Evolutionary conservation across 2,888 invertebrate genomes (phyloP), one percentile per base, ranked within the genome.

Genomic region (Zeuzera pyrina): DNA sequence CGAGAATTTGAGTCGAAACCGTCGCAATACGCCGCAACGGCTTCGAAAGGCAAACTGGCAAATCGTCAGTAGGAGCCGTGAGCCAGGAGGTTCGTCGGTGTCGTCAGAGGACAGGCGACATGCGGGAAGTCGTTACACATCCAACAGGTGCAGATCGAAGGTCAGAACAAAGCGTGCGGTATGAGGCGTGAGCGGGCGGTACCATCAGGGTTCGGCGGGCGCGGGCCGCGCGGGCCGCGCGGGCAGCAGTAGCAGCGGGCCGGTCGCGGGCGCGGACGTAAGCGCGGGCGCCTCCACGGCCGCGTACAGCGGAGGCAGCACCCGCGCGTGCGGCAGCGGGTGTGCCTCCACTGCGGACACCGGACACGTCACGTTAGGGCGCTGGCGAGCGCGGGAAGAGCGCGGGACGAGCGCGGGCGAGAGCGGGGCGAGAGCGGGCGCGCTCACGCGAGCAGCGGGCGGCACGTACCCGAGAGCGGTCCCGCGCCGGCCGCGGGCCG

Each of bases 291-390:
- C 57, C 67, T 74, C 76, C 60, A 74, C 68, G 49, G 73, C 72
- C 56, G 77, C 76, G 72, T 65, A 77, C 67, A 76, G 74, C 67
- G 78, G 71, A 57, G 77, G 77, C 67, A 78, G 74, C 69, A 63
- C 77, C 71, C 64, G 66, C n/a, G n/a, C n/a, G 71, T 68, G 71
- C 56, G 72, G 72, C n/a, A n/a, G n/a, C n/a, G n/a, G 55, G 61
- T 52, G 66, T 53, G 66, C 65, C 68, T 74, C 77, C 67, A 56
- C 76, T 74, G 74, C 69, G 61, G 63, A 68, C 52, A 61, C 54
- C 50, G 53, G 46, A 56, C 50, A 51, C 50, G 19, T 12, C 35
- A 21, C 31, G 11, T 8, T 8, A 10, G n/a, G 21, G 12, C 7
- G 12, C 24, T 29, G 33, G 10, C n/a, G 22, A 4, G 25, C 39